phyloP scores from a whole-genome alignment of 2,113 vertebrate species.

The Macaca nemestrina region DNA sequence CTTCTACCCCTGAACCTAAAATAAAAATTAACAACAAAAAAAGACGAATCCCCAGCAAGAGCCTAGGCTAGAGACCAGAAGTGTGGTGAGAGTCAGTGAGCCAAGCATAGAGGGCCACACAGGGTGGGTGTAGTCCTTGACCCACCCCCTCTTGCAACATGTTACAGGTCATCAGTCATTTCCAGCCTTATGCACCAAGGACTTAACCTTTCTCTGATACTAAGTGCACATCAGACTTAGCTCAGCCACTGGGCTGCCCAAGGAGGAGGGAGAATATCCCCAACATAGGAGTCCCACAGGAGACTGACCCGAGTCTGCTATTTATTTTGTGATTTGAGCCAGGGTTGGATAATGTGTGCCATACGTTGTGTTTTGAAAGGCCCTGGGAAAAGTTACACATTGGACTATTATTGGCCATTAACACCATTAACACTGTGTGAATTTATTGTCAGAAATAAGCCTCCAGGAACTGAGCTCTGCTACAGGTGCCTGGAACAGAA shows the following conservation, averaged over 20 bases:
- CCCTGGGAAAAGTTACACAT: constrained; percentile 63
- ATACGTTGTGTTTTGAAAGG: constrained; percentile 49
- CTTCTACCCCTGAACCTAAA: too few species aligned
- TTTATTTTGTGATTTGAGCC: constrained; percentile 55
- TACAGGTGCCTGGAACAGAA: constrained; percentile 20
- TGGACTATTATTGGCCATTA: constrained; percentile 64
- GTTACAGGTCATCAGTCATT: constrained; percentile 24
- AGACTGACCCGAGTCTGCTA: constrained; percentile 30
- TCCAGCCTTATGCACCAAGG: not conserved
- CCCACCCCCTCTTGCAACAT: not conserved
- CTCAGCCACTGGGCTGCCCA: not conserved
- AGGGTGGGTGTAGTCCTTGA: not conserved
- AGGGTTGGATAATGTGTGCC: constrained; percentile 23
- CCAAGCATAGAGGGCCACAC: not conserved
- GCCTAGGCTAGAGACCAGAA: not conserved
- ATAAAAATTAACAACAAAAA: too few species aligned
- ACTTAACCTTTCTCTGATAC: constrained; percentile 23
- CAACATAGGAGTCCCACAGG: not conserved
- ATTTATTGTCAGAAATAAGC: constrained; percentile 61
- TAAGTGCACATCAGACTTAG: not conserved
- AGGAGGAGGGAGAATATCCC: not conserved
- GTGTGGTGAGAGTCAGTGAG: not conserved
- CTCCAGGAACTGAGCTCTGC: constrained; percentile 54
- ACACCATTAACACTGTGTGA: constrained; percentile 64
- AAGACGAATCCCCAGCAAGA: not conserved